Evolutionary conservation across 2,113 vertebrate genomes (phyloP), one percentile per base, ranked within the genome.

Genomic region (Acrocephalus arundinaceus): DNA sequence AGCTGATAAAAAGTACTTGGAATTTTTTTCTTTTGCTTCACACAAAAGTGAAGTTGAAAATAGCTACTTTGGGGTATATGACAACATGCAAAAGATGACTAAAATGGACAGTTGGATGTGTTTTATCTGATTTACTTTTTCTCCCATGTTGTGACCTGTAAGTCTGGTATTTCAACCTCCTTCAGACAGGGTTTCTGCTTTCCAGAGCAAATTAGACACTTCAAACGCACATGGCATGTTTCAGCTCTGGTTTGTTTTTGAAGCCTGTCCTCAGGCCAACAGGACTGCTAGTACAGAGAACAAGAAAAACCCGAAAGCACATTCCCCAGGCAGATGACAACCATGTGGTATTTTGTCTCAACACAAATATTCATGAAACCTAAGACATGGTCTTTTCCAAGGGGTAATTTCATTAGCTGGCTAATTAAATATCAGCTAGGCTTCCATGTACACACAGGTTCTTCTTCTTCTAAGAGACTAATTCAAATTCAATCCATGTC

Each of bases 81-180:
- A 48, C n/a, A 87, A 70, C 20, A 66, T 37, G 23, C 3, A 72
- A 43, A 81, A 57, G 21, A 74, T 16, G 0, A 83, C 77, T 65
- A 27, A 90, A 92, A 92, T 9, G 37, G 74, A 91, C 77, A 94
- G 33, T 4, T 46, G n/a, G 54, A 43, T 81, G 77, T 78, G 85
- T 85, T 65, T 76, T 68, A 71, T 52, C 46, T 45, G 66, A 73
- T 48, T 88, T 68, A 58, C 16, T 68, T 79, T 68, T 83, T 6
- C 10, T 6, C 18, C 22, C n/a, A 41, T 62, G 37, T 70, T 73
- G 57, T 86, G 76, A 84, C 88, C 63, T 58, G 54, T 35, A 66
- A 75, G 18, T 91, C 95, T 21, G 22, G 96, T 90, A 96, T 95
- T 96, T 96, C 94, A 96, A 54, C 94, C 55, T 95, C 54, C 71